Percentiles rank a stretch among this genome's conserved stretches.
Conservation (phyloP, 2,888 invertebrate species). For the Dryocosmus kuriphilus region DNA sequence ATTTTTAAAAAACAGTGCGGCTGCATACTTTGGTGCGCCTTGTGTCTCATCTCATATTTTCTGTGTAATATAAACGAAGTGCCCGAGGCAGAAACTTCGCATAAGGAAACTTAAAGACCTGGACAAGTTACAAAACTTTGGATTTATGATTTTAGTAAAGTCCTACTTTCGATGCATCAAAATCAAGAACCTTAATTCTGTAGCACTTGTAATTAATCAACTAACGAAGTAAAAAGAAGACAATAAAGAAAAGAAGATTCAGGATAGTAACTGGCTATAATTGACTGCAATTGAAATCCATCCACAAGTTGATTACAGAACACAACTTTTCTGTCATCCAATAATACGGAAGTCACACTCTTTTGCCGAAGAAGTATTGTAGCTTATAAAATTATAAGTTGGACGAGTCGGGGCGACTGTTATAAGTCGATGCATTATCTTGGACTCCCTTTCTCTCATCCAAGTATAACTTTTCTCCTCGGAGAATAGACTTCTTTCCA, state of each 20-base stretch:
- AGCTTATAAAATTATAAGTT: conserved; percentile 45
- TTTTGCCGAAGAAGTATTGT: conserved; percentile 22
- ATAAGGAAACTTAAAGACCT: background rate
- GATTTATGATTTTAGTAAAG: conserved; percentile 27
- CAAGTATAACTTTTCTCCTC: conserved; percentile 13
- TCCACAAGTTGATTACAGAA: conserved; percentile 1
- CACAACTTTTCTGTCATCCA: background rate
- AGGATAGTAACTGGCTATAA: conserved; percentile 8
- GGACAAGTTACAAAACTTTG: conserved; percentile 9
- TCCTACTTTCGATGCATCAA: conserved; percentile 11
- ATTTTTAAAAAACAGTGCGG: too few relatives aligned
- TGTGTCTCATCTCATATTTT: too few relatives aligned
- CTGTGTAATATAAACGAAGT: too few relatives aligned
- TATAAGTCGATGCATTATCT: conserved; percentile 48
- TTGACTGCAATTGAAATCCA: too few relatives aligned
- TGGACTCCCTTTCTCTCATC: conserved; percentile 11
- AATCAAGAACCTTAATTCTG: background rate
- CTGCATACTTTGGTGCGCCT: too few relatives aligned
- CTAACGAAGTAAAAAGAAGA: background rate
- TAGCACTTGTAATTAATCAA: background rate
- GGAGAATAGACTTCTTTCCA: conserved; percentile 14
- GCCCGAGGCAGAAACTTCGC: too few relatives aligned
- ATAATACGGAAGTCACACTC: conserved; percentile 2
- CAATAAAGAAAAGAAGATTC: background rate
- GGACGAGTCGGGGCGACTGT: conserved; percentile 40